A percentile compares a stretch with the other conserved stretches of the same genome.
Conservation (phyloP, 2,888 invertebrate genomes). For the Pardosa pseudoannulata region DNA sequence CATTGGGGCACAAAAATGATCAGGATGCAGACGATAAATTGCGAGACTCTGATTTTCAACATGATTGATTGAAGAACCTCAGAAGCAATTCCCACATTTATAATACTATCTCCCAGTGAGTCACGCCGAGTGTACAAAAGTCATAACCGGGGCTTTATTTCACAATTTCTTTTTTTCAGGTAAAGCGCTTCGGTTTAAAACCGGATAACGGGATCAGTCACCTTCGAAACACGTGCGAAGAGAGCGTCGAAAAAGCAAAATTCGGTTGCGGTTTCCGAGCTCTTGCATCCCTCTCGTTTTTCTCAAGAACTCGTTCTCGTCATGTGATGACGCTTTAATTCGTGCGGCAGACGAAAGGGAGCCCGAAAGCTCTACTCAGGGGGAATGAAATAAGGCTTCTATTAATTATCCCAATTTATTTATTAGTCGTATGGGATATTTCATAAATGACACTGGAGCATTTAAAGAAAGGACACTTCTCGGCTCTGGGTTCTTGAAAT, state of each 20-base stretch:
- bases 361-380: conserved; percentile 1
- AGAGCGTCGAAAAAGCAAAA: conserved; percentile 22
- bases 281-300: background rate
- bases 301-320: conserved; percentile 34
- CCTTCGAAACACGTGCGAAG: background rate
- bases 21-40: background rate
- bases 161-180: conserved; percentile 11
- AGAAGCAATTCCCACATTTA: background rate
- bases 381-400: too few relatives aligned
- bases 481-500: too few relatives aligned
- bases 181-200: background rate
- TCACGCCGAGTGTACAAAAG: background rate
- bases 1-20: background rate
- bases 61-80: background rate
- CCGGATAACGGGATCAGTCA: conserved; percentile 19
- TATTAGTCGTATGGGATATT: background rate
- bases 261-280: conserved; percentile 20
- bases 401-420: background rate
- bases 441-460: too few relatives aligned
- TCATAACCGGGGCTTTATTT: background rate
- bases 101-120: background rate
- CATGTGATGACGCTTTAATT: conserved; percentile 58
- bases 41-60: background rate
- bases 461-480: too few relatives aligned
- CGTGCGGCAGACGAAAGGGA: conserved; percentile 34